These are phyloP conservation scores for Cryptoprocta ferox DNA, from an alignment of 2,797 vertebrate genomes.

Conservation along the genomic window DNA sequence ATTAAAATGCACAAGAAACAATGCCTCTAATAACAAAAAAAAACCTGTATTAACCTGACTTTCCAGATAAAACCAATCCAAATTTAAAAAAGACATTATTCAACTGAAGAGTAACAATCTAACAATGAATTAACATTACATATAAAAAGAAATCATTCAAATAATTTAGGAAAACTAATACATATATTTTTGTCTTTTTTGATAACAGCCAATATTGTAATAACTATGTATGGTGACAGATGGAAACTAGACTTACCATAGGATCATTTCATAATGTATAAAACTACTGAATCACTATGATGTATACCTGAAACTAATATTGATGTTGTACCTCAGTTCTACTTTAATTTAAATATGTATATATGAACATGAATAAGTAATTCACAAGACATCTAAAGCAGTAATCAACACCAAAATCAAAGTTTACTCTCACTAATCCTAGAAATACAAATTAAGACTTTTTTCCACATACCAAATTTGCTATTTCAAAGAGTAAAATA, in stretches of 20 bases:
- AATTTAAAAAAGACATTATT: constrained; percentile 33
- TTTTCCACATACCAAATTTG: constrained; percentile 26
- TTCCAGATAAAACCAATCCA: constrained; percentile 41
- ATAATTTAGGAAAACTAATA: neutral
- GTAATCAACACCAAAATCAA: constrained; percentile 41
- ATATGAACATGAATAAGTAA: neutral
- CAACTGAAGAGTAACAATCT: neutral
- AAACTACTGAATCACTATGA: neutral
- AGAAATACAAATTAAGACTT: constrained; percentile 13
- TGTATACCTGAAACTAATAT: neutral
- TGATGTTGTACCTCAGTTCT: neutral
- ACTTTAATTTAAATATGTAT: neutral
- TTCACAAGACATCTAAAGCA: neutral
- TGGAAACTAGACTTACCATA: neutral
- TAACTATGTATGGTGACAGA: neutral
- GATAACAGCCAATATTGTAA: neutral
- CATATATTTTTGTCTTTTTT: neutral
- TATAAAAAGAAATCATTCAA: constrained; percentile 34
- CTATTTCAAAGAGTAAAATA: constrained; percentile 8
- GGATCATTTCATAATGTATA: neutral
- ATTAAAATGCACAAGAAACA: neutral
- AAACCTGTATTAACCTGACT: neutral
- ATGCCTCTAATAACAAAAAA: neutral
- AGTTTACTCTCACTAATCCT: neutral
- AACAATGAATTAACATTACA: neutral